Base-by-base conservation (phyloP, 2,888 invertebrate species). In the Crematogaster levior region DNA sequence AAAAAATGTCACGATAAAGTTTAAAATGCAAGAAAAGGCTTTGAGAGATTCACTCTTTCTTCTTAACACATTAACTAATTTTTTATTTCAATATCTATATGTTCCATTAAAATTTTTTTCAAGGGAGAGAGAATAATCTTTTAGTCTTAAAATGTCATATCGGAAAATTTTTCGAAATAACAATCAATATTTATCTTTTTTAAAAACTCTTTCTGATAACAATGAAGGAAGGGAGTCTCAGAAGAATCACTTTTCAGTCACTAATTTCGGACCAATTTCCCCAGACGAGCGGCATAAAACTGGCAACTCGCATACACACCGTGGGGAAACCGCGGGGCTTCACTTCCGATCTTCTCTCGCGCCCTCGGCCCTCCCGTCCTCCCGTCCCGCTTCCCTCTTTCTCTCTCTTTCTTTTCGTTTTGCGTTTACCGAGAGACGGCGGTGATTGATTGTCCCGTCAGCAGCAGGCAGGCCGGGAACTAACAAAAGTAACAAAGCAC, bases 381-480 rank as follows among this genome's bases (percentile, higher is more conserved):
- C 53, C 43, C 61, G 3, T 37, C 40, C 53, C 34, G 21, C 63
- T 46, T 51, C 61, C 48, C 51, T 61, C 65, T 56, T 63, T 72
- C 27, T 61, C 56, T 66, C 46, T 65, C 53, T 80, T 89, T 91
- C 90, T 89, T 88, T 91, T 89, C 90, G 86, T 90, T 91, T 92
- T 89, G 88, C 88, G 89, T 91, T 90, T 89, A 88, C 90, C 87
- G 86, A 86, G 90, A 87, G 87, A 88, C 89, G 90, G 90, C 91
- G 88, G 91, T 93, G 94, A 94, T 94, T 93, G 94, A 94, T 94
- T 93, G 93, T 91, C 92, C 93, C 93, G 94, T 92, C 94, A 93
- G 88, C 85, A 86, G 92, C 94, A 94, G 92, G 87, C 90, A 86
- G 89, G 86, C 88, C 84, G 89, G 90, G 88, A 90, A 90, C 91